These are phyloP conservation scores for Pissodes strobi DNA, from an alignment of 1,140 invertebrate species.

Conservation along the genomic window DNA sequence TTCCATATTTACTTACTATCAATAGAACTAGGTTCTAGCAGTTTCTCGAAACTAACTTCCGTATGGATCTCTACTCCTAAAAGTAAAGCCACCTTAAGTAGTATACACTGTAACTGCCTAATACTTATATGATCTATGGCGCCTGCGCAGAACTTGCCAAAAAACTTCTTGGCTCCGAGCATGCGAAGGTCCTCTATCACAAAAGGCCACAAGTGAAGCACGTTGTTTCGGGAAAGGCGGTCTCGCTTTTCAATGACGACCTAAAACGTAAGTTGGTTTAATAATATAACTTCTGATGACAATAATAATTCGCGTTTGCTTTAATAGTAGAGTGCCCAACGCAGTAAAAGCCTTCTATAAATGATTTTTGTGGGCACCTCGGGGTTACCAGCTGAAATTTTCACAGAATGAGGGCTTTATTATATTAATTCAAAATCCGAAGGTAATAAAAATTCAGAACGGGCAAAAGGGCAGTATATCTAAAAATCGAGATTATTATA, in stretches of 20 bases:
- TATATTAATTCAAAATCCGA: no score
- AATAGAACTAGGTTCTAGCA: slow-evolving; percentile 77
- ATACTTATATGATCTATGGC: slow-evolving; percentile 99
- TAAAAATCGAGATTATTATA: no score
- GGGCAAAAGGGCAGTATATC: no score
- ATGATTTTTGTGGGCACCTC: no score
- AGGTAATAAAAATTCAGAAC: no score
- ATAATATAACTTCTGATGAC: no score
- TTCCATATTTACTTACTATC: slow-evolving; percentile 66
- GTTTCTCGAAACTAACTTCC: slow-evolving; percentile 85
- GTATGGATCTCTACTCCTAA: slow-evolving; percentile 97
- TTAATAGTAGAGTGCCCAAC: no score
- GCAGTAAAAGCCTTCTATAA: no score
- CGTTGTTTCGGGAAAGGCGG: slow-evolving; percentile 94
- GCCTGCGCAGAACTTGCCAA: slow-evolving; percentile 98
- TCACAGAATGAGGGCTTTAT: no score
- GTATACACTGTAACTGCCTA: slow-evolving; percentile 91
- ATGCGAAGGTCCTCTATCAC: slow-evolving; percentile 94
- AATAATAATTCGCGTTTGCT: no score
- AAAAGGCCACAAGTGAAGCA: slow-evolving; percentile 98
- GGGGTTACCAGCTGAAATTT: no score
- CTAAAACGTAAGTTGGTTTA: no score
- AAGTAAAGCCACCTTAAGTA: slow-evolving; percentile 92
- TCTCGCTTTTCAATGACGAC: slow-evolving; percentile 91
- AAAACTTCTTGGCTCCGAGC: slow-evolving; percentile 98